These are phyloP conservation scores for Cydia strobilella DNA, from an alignment of 1,140 invertebrate species.

Conservation along the genomic window DNA sequence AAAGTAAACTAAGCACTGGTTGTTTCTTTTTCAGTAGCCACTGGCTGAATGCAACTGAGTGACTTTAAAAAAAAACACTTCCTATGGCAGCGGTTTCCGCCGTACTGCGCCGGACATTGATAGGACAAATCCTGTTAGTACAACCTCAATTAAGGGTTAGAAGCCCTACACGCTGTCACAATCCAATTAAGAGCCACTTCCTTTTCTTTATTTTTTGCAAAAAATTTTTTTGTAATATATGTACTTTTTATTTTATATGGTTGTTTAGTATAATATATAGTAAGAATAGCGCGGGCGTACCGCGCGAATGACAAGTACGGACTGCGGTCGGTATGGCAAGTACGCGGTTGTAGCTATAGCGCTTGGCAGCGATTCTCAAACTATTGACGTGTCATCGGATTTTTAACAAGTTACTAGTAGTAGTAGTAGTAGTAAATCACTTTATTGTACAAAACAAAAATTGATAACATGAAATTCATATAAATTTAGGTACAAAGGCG, in stretches of 20 bases:
- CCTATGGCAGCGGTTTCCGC: conserved; percentile 16
- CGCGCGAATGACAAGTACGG: conserved; percentile 7
- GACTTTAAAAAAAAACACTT: background rate
- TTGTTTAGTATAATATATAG: background rate
- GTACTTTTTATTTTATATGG: background rate
- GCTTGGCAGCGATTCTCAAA: conserved; percentile 21
- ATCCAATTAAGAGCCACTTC: conserved; percentile 10
- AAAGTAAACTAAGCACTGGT: conserved; percentile 30
- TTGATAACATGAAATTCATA: too few species aligned
- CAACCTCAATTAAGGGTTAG: conserved; percentile 20
- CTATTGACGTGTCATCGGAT: background rate
- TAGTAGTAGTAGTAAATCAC: too few species aligned
- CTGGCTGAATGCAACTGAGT: background rate
- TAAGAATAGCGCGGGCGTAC: background rate
- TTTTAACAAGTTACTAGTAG: too few species aligned
- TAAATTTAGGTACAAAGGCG: too few species aligned
- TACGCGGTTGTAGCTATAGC: conserved; percentile 16
- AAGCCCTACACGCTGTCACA: conserved; percentile 2
- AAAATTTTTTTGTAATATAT: background rate
- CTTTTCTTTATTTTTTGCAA: background rate
- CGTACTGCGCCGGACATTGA: conserved; percentile 24
- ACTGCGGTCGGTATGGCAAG: conserved; percentile 28
- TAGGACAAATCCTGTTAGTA: conserved; percentile 11
- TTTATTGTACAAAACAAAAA: too few species aligned
- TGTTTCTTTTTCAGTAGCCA: conserved; percentile 24